Conservation (phyloP, 2,888 invertebrate genomes). For the Hemithea aestivaria region DNA sequence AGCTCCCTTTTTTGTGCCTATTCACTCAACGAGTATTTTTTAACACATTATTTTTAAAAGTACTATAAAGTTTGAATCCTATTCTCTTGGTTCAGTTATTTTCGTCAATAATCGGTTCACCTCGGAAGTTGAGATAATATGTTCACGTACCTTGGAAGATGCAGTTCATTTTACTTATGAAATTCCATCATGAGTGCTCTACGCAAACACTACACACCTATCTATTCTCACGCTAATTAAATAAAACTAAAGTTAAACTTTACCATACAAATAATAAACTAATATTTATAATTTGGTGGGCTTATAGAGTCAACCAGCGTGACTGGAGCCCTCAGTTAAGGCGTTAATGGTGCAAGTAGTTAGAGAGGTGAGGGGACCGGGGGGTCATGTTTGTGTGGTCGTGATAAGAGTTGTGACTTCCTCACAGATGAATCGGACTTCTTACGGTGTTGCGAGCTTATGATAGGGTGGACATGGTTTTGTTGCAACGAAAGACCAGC, state of each 20-base stretch:
- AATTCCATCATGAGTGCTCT: too few species aligned
- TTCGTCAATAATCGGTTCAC: too few species aligned
- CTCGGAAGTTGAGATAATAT: too few species aligned
- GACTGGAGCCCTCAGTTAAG: constrained; percentile 17
- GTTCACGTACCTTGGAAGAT: too few species aligned
- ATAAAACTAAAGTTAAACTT: constrained; percentile 19
- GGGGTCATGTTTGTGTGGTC: constrained; percentile 26
- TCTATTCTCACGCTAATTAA: constrained; percentile 37
- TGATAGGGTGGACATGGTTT: constrained; percentile 28
- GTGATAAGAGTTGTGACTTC: constrained; percentile 35
- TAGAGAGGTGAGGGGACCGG: constrained; percentile 15
- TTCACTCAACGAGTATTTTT: too few species aligned
- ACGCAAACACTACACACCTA: too few species aligned
- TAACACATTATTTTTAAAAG: too few species aligned
- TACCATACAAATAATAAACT: constrained; percentile 30
- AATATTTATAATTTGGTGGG: constrained; percentile 32
- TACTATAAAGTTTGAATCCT: too few species aligned
- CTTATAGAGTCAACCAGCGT: constrained; percentile 20
- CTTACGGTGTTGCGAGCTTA: constrained; percentile 27
- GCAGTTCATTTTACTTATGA: too few species aligned
- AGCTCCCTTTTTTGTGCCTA: too few species aligned
- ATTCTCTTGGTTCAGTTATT: too few species aligned
- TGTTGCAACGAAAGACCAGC: too few species aligned
- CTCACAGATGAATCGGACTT: constrained; percentile 33
- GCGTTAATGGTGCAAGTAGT: constrained; percentile 9